phyloP scores from a whole-genome alignment of 64 coral and sea anemone genomes.

The Montipora efflorescens region DNA sequence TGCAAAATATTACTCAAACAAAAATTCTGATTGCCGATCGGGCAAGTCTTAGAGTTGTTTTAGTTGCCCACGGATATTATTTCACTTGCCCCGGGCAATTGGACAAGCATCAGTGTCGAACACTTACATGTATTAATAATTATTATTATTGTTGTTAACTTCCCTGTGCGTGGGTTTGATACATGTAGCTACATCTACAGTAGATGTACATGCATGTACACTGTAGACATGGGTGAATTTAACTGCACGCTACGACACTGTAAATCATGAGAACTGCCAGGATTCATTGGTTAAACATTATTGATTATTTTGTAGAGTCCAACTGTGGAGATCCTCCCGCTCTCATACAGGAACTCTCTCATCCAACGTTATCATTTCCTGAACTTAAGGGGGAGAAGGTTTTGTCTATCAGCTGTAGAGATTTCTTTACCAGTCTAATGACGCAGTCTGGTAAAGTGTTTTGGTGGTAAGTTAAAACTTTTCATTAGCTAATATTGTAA shows the following conservation, averaged over 20 bases:
- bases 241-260: background rate
- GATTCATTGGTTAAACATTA: background rate
- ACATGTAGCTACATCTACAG: background rate
- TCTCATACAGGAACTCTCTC: constrained; percentile 80
- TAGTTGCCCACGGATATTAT: too few species aligned
- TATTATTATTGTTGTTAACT: background rate
- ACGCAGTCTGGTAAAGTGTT: constrained; percentile 86
- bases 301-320: constrained; percentile 28
- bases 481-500: too few species aligned
- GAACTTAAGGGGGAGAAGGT: constrained; percentile 73
- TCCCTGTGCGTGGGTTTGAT: background rate
- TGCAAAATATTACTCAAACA: too few species aligned
- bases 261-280: background rate
- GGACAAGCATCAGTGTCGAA: too few species aligned
- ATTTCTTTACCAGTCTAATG: constrained; percentile 87
- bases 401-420: constrained; percentile 79
- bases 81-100: too few species aligned
- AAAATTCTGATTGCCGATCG: too few species aligned
- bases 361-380: constrained; percentile 58
- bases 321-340: constrained; percentile 70
- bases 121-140: too few species aligned
- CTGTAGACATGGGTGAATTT: background rate
- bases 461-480: constrained; percentile 81
- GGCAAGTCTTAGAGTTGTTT: too few species aligned
- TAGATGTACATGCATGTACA: too few species aligned